Percentiles rank a stretch among this genome's conserved stretches.
phyloP scores from a whole-genome alignment of 2,888 invertebrate species.

The Eucriotettix oculatus region DNA sequence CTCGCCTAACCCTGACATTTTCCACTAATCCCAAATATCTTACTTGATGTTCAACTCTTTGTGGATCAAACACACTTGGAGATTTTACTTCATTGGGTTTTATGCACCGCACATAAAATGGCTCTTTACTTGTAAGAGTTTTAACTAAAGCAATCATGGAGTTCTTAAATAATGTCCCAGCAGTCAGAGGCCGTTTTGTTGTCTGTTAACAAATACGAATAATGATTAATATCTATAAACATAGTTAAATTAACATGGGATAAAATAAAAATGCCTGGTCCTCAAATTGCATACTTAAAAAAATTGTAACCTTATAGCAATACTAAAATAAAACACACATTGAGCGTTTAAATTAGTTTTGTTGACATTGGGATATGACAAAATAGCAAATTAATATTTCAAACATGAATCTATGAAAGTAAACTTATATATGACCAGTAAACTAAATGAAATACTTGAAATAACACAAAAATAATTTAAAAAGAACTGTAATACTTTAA shows the following conservation, averaged over 20 bases:
- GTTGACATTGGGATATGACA: no score
- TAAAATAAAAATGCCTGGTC: no score
- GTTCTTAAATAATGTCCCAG: slow-evolving; percentile 85
- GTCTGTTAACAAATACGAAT: slow-evolving; percentile 37
- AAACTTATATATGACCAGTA: no score
- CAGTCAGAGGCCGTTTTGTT: slow-evolving; percentile 87
- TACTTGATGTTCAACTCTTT: slow-evolving; percentile 57
- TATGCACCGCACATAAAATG: slow-evolving; percentile 92
- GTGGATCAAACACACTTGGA: slow-evolving; percentile 67
- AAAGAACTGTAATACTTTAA: slow-evolving; percentile 1
- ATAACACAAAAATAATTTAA: neutral
- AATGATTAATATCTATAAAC: neutral
- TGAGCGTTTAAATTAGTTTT: no score
- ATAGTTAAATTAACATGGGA: no score
- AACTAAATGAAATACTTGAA: neutral
- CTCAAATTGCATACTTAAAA: no score
- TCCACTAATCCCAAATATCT: slow-evolving; percentile 84
- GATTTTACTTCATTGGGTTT: slow-evolving; percentile 94
- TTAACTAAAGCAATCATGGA: slow-evolving; percentile 83
- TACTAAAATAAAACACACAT: no score
- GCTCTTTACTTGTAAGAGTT: slow-evolving; percentile 81
- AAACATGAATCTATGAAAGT: no score
- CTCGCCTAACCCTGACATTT: slow-evolving; percentile 87
- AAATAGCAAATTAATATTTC: no score
- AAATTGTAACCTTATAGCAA: no score